Evolutionary conservation across 1,140 invertebrate species (phyloP).

Genomic region (Marisa cornuarietis): DNA sequence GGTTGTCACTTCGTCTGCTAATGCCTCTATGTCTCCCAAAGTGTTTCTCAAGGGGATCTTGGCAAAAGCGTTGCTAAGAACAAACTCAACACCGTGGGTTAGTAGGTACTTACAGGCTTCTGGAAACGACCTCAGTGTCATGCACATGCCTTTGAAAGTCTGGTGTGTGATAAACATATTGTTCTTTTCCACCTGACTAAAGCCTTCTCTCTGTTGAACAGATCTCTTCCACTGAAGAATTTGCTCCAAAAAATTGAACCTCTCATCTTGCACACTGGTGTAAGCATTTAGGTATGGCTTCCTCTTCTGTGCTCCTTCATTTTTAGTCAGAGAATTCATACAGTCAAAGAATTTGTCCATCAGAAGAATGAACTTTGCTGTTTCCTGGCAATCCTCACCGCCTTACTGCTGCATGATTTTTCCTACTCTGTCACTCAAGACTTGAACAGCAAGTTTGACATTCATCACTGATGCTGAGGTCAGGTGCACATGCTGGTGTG

Average conservation of each 20-base stretch:
- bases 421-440: neutral
- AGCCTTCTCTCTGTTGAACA: conserved; percentile 1
- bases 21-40: conserved; percentile 8
- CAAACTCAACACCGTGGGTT: conserved; percentile 6
- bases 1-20: conserved; percentile 8
- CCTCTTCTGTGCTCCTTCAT: conserved; percentile 2
- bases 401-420: neutral
- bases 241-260: conserved; percentile 1
- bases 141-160: conserved; percentile 1
- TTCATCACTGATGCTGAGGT: neutral
- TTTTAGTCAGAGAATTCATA: neutral
- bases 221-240: neutral
- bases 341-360: conserved; percentile 8
- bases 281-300: conserved; percentile 10
- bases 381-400: neutral
- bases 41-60: conserved; percentile 13
- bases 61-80: conserved; percentile 9
- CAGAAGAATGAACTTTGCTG: conserved; percentile 4
- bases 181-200: conserved; percentile 4
- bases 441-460: neutral
- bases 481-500: neutral
- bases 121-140: neutral
- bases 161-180: conserved; percentile 14
- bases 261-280: neutral
- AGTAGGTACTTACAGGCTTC: conserved; percentile 6